Evolutionary conservation across 2,113 vertebrate genomes (phyloP), one percentile per base, ranked within the genome.

Genomic region (Bambusicola thoracicus): DNA sequence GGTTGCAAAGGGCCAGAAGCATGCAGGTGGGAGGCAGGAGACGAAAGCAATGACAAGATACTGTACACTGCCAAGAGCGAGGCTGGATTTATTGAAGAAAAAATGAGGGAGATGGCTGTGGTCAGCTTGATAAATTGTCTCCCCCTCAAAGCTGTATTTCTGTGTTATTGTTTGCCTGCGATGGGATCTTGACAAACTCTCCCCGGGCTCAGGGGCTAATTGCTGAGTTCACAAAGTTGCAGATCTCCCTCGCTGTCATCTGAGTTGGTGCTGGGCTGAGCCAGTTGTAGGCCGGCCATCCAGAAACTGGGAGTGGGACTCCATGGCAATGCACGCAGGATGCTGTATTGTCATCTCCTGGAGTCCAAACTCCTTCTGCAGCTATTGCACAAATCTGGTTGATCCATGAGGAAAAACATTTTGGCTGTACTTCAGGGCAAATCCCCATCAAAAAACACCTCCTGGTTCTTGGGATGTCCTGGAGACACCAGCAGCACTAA

Each of bases 61-160:
- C 85, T 79, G 85, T 93, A n/a, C 69, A 48, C 53, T 76, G 88
- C 87, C 90, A 94, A 95, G 76, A 95, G 90, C 85, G 29, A 75
- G 83, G 43, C 76, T 94, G 92, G 92, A 93, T 96, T 95, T 96
- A 97, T 95, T 91, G 93, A 84, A 72, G 92, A 46, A 90, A 96
- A 95, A 96, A 94, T 2, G 70, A 96, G 62, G 69, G 81, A 96
- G 81, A 93, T 1, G 2, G 93, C 85, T 90, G 90, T 94, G 95
- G 96, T 93, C 92, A 95, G 92, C 89, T 93, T 96, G 94, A 95
- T 93, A 89, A 91, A 96, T 96, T 0, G 4, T 95, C 84, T 96
- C 81, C 77, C 84, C 78, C 70, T 94, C 69, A 46, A 91, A 95
- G 91, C 92, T 25, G 36, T 43, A 79, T 94, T 92, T 86, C 91